Evolutionary conservation across 2,113 vertebrate genomes (phyloP).

Genomic region (Callocephalon fimbriatum): DNA sequence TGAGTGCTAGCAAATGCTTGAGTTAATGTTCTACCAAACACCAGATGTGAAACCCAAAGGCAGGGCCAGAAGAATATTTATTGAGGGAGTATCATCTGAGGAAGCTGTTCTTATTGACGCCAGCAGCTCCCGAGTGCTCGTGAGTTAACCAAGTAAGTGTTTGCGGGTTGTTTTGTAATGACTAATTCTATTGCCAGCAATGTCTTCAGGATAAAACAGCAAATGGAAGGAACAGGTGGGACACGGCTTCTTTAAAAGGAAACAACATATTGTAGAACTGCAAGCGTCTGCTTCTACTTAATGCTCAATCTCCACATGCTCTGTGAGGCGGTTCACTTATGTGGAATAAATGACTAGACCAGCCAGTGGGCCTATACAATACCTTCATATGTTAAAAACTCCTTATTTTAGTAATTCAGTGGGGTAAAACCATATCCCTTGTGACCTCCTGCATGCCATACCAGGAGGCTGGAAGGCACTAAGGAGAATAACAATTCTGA

Average conservation of each 20-base stretch:
- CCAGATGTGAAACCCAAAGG: not conserved
- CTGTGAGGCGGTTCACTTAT: not conserved
- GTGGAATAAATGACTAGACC: not conserved
- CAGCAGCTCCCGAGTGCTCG: not conserved
- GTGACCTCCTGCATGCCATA: not conserved
- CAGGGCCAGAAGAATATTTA: not conserved
- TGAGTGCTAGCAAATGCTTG: not conserved
- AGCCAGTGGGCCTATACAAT: not conserved
- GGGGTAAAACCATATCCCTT: not conserved
- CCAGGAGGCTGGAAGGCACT: not conserved
- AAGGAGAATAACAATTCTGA: not conserved
- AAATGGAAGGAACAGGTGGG: slow-evolving; percentile 36
- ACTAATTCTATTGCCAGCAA: not conserved
- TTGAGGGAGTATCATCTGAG: not conserved
- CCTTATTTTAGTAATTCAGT: not conserved
- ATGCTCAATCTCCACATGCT: not conserved
- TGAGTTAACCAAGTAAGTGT: not conserved
- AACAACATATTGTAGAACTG: not conserved
- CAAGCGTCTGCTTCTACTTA: not conserved
- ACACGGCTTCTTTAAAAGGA: not conserved
- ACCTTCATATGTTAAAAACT: not conserved
- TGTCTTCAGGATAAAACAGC: not conserved
- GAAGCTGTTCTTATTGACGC: not conserved
- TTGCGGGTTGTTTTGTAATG: not conserved
- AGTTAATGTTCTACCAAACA: not conserved